Base-by-base conservation (phyloP, 2,888 invertebrate genomes). In the Alloplasta piceator region DNA sequence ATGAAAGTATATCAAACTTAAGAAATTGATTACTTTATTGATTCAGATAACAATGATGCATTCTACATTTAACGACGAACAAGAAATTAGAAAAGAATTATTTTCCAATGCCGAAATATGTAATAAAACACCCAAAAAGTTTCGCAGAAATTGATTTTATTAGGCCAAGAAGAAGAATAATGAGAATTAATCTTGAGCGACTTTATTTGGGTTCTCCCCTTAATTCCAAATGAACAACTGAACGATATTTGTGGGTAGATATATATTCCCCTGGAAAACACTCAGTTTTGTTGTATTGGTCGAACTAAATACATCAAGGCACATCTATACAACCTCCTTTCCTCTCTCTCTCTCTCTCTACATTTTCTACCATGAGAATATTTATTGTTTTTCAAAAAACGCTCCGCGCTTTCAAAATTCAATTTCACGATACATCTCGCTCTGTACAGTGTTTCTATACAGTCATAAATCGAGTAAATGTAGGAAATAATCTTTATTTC, bases 221-320 rank as follows among this genome's bases (percentile, higher is more conserved):
- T n/a, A n/a, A 60, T 38, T 68, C 58, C n/a, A 46, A 67, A 71
- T 70, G 78, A 4, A 56, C 50, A 71, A 66, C 63, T 75, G 67
- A 56, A 56, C 26, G 9, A 74, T 60, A 73, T 70, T 58, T 26
- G 64, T 66, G n/a, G 36, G n/a, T n/a, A n/a, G n/a, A n/a, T n/a
- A n/a, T n/a, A n/a, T n/a, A n/a, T n/a, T n/a, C n/a, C n/a, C n/a
- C n/a, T n/a, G 83, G 75, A 80, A 70, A 79, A 68, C 68, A 56
- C 68, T 68, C 41, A 36, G 50, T 70, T 36, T 38, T 46, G 14
- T 14, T 82, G 79, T 68, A 82, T 85, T 80, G 83, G 63, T 79
- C 72, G 61, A 88, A 88, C 84, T 63, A 78, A 88, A 86, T 86
- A 89, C 87, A 87, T 85, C 84, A 89, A 89, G 87, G 89, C 87